Conservation (phyloP, 2,797 vertebrate genomes). For the Falco columbarius region DNA sequence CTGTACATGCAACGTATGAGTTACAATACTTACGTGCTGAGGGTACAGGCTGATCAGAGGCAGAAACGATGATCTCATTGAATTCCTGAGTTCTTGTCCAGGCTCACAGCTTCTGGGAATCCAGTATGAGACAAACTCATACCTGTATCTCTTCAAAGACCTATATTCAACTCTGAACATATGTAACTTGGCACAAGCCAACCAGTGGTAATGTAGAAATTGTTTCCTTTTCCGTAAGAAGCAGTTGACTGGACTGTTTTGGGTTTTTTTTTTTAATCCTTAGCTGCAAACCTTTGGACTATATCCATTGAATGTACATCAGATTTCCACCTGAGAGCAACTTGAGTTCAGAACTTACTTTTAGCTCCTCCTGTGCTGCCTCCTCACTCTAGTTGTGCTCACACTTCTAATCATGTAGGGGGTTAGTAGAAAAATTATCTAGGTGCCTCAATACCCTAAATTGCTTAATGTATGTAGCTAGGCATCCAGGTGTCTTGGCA, state of each 20-base stretch:
- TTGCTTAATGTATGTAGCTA: neutral
- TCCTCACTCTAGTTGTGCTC: neutral
- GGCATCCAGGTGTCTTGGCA: neutral
- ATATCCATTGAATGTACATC: neutral
- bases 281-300: neutral
- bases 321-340: neutral
- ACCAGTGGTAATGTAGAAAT: neutral
- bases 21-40: neutral
- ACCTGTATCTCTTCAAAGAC: neutral
- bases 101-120: neutral
- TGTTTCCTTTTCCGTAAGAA: neutral
- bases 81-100: neutral
- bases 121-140: neutral
- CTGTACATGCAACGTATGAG: neutral
- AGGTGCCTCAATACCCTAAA: neutral
- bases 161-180: neutral
- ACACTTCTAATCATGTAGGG: neutral
- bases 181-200: neutral
- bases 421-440: neutral
- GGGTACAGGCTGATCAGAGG: neutral
- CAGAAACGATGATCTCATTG: neutral
- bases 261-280: neutral
- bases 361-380: neutral
- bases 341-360: neutral
- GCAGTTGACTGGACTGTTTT: neutral